A percentile compares a stretch with the other conserved stretches of the same genome.
phyloP scores from a whole-genome alignment of 2,113 vertebrate genomes.

The Heloderma charlesbogerti region DNA sequence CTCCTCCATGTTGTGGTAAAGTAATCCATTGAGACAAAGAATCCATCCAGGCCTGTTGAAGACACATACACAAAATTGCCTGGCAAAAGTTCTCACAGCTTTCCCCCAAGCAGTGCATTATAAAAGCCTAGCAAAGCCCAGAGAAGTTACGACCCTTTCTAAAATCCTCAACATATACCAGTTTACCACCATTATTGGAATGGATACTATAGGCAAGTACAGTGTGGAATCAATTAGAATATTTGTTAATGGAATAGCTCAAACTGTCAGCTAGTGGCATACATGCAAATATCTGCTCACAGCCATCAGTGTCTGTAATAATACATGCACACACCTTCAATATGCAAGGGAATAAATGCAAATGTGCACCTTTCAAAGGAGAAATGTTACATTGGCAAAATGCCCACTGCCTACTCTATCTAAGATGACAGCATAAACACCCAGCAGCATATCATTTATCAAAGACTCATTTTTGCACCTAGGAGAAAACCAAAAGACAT shows the following conservation, averaged over 20 bases:
- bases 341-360: conserved; percentile 57
- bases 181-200: background rate
- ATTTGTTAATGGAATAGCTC: background rate
- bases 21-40: background rate
- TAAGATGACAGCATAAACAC: conserved; percentile 48
- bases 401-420: conserved; percentile 47
- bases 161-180: background rate
- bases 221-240: background rate
- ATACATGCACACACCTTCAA: background rate
- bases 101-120: too few relatives aligned
- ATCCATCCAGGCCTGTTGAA: background rate
- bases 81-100: background rate
- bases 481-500: background rate
- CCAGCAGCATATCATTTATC: background rate
- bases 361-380: conserved; percentile 55
- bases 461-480: background rate
- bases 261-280: background rate
- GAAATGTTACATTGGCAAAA: conserved; percentile 57
- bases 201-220: background rate
- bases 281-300: background rate
- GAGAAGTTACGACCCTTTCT: background rate
- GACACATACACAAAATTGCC: too few relatives aligned
- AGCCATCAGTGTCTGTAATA: background rate
- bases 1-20: background rate
- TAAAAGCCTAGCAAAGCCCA: background rate